Evolutionary conservation across 2,888 invertebrate genomes (phyloP), one percentile per base, ranked within the genome.

Genomic region (Tineola bisselliella): DNA sequence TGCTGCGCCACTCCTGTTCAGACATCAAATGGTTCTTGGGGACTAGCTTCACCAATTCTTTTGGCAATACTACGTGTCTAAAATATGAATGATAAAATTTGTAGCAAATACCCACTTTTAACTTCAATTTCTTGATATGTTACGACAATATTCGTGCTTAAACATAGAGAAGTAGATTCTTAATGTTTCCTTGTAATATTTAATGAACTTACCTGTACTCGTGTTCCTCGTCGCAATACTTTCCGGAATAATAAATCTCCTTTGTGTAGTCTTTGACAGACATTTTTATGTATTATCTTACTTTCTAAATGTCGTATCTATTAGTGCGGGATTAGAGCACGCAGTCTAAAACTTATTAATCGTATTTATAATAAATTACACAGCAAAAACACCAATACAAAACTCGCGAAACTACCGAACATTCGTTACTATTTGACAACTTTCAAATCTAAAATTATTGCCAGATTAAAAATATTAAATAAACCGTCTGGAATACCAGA

Each of bases 41-140:
- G 18, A 98, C 94, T 64, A 93, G 81, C 76, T 95, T 95, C 0
- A 93, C 93, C 81, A 98, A 89, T 67, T 98, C 97, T 77, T 96
- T 96, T 0, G 98, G 96, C 63, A 98, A 82, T 63, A 97, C 94
- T 56, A 98, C 98, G 89, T 98, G 98, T 75, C 98, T 98, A 75
- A 2, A 87, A 74, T 25, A 6, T 25, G 2, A 25, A 25, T n/a
- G n/a, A n/a, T n/a, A n/a, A n/a, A n/a, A n/a, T n/a, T n/a, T n/a
- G n/a, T n/a, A n/a, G n/a, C n/a, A n/a, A n/a, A n/a, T n/a, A n/a
- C n/a, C n/a, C n/a, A n/a, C n/a, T n/a, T n/a, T n/a, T n/a, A n/a
- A n/a, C n/a, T n/a, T n/a, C n/a, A n/a, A n/a, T n/a, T n/a, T n/a
- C n/a, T n/a, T n/a, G n/a, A n/a, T n/a, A n/a, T n/a, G n/a, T n/a